phyloP scores from a whole-genome alignment of 2,888 invertebrate genomes.

The Colostygia pectinataria region DNA sequence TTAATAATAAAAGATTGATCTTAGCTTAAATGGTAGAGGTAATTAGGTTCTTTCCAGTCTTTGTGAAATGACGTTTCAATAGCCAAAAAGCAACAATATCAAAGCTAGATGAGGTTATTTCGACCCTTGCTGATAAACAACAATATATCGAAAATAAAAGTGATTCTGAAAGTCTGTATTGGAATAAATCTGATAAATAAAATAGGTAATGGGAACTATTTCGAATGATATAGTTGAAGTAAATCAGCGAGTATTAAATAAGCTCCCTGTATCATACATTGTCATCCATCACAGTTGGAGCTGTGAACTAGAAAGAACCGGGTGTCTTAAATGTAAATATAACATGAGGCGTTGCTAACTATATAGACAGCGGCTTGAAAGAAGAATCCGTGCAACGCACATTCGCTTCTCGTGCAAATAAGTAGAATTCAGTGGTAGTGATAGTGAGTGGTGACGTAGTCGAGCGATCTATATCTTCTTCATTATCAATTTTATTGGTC shows the following conservation, averaged over 20 bases:
- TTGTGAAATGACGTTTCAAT: slow-evolving; percentile 28
- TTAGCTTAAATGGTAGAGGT: slow-evolving; percentile 70
- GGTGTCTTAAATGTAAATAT: slow-evolving; percentile 61
- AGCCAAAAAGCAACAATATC: slow-evolving; percentile 35
- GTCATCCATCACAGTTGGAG: slow-evolving; percentile 28
- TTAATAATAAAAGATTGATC: slow-evolving; percentile 65
- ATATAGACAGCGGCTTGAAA: slow-evolving; percentile 81
- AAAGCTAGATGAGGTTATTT: slow-evolving; percentile 28
- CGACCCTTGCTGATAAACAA: slow-evolving; percentile 28
- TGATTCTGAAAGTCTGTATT: slow-evolving; percentile 12
- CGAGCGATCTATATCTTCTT: slow-evolving; percentile 79
- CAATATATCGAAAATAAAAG: slow-evolving; percentile 25
- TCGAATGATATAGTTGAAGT: slow-evolving; percentile 26
- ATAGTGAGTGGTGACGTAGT: slow-evolving; percentile 75
- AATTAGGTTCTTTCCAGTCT: slow-evolving; percentile 68
- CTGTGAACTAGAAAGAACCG: slow-evolving; percentile 64
- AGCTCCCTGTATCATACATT: slow-evolving; percentile 25
- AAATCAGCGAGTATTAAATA: slow-evolving; percentile 30
- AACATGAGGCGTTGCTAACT: slow-evolving; percentile 81
- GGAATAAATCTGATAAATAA: slow-evolving; percentile 4
- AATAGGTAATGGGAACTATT: slow-evolving; percentile 8
- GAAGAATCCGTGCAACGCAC: slow-evolving; percentile 81
- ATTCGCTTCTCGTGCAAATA: slow-evolving; percentile 81
- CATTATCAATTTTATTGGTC: slow-evolving; percentile 4
- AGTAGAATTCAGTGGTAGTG: slow-evolving; percentile 74